Base-by-base conservation (phyloP, 1,140 invertebrate genomes). In the Pachypeltis micranthus region DNA sequence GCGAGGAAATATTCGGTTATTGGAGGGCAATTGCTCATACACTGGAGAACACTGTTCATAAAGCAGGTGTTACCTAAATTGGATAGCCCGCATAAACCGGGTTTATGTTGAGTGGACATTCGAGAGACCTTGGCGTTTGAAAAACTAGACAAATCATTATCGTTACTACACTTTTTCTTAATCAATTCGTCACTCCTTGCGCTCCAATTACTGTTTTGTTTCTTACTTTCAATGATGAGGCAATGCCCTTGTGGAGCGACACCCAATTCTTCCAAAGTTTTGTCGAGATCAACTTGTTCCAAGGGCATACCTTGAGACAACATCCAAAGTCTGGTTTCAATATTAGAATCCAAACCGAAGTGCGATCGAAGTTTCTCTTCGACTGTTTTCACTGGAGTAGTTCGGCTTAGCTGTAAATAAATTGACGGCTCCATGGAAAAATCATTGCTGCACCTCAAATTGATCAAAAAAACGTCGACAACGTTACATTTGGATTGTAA, bases 11-110 rank as follows among this genome's bases (percentile, higher is more conserved):
- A 81, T 19, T 76, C 67, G 1, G 76, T 79, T 26, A 81, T 65
- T 26, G 74, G 71, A 2, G 77, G 77, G 25, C 75, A 75, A 65
- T 80, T 80, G 44, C 75, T 77, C 63, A 80, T 69, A 66, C 80
- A 81, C 70, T 92, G 23, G 16, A 91, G 73, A 10, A 90, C 83
- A 70, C 88, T 89, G 69, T 91, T 91, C 85, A 91, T 87, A 65
- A 91, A 92, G 72, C 90, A 92, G 0, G 88, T 91, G 67, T 91
- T 92, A 14, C 90, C 89, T 19, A 93, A 75, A 77, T 93, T 94
- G 3, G 83, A 78, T 0, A 94, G 76, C 0, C 91, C 91, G 4
- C 87, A 83, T 75, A 86, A 83, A 2, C 77, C 78, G 61, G 71
- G 67, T n/a, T 69, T 47, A 68, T 27, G 66, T 54, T 10, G 19